Base-by-base conservation (phyloP, 2,113 vertebrate genomes). In the Eulacestoma nigropectus region DNA sequence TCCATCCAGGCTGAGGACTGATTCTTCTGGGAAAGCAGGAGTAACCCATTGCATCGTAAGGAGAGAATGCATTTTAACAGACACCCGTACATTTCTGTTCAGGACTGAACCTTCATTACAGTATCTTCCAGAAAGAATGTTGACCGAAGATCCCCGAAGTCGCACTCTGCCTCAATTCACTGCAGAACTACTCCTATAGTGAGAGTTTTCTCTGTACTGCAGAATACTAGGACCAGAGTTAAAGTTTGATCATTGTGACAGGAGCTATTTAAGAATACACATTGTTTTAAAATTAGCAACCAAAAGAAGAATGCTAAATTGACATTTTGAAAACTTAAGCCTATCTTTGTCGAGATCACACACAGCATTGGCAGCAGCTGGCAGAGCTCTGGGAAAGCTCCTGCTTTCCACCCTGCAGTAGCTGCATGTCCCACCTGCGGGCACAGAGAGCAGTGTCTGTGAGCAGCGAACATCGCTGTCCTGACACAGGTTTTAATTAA, bases 401-500 rank as follows among this genome's bases (percentile, higher is more conserved):
- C 1, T 1, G 35, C n/a, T 68, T 60, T 37, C 29, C 62, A 20
- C 23, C 42, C 64, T 44, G 82, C 10, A 23, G 3, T 5, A 49
- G n/a, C 33, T 57, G 14, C 27, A 5, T 8, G 60, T 77, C 46
- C 73, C 59, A 86, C 72, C 49, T 39, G 29, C 0, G 0, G 49
- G 68, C 62, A 55, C 53, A n/a, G 32, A 60, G 30, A 75, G 22
- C 83, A 68, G 46, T 12, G 32, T 7, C 4, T 9, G 12, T 1
- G 41, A 56, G 53, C 57, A 26, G 26, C 0, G 13, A 73, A 3
- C 30, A 65, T 49, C 0, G 0, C 26, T 52, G 67, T 10, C 22
- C 7, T 10, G 14, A 80, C 50, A n/a, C 3, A 9, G 55, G 32
- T 25, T 57, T 62, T 49, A 70, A 80, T 32, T 30, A 26, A 22